phyloP scores from a whole-genome alignment of 2,797 vertebrate genomes.

The Epinephelus malabaricus region DNA sequence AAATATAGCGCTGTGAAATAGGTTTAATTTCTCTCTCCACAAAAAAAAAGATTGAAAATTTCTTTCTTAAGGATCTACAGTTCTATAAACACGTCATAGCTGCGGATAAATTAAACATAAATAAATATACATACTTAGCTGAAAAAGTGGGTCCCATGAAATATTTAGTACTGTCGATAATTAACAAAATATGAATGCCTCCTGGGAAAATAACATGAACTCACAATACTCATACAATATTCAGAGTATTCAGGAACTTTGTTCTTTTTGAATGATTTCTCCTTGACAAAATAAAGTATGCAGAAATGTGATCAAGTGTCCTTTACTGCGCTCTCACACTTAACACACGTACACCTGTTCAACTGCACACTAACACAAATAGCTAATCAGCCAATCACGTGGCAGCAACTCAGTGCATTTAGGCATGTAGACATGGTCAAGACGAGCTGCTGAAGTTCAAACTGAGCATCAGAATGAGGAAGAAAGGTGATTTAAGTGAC shows the following conservation, averaged over 20 bases:
- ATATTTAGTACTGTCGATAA: constrained; percentile 23
- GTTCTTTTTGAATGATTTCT: constrained; percentile 68
- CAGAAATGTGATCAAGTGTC: constrained; percentile 42
- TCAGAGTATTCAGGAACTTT: constrained; percentile 59
- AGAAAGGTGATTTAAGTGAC: no score
- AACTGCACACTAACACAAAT: no score
- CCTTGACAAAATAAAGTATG: constrained; percentile 72
- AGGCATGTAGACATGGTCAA: no score
- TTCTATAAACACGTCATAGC: constrained; percentile 7
- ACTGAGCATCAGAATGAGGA: no score
- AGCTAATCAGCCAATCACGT: no score
- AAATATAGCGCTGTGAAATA: constrained; percentile 22
- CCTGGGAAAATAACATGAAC: constrained; percentile 9
- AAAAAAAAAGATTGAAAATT: not conserved
- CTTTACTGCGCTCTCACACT: constrained; percentile 27
- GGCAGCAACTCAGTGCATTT: no score
- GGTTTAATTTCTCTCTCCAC: constrained; percentile 5
- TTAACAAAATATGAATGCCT: constrained; percentile 47
- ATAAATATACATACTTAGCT: constrained; percentile 33
- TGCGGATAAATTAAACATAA: constrained; percentile 26
- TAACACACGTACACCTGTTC: no score
- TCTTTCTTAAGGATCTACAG: not conserved
- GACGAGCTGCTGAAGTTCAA: no score
- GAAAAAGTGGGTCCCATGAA: constrained; percentile 27
- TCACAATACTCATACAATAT: constrained; percentile 41